These are phyloP conservation scores for Ametastegia equiseti DNA, from an alignment of 2,888 invertebrate species.

Conservation along the genomic window DNA sequence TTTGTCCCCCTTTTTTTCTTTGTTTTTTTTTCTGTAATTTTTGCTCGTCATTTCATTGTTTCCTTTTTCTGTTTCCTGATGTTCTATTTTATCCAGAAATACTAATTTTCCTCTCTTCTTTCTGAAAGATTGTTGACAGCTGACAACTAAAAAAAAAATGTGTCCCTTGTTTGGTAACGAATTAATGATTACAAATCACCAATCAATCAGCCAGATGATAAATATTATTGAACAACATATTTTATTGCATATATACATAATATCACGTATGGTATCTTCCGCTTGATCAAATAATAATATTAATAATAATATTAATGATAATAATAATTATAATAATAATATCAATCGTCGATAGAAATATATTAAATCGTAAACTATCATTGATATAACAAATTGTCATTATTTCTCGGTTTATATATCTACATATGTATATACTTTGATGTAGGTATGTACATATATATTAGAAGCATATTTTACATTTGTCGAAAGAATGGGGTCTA, in stretches of 20 bases:
- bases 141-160: no score
- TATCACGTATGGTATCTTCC: constrained; percentile 46
- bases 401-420: background rate
- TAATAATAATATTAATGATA: constrained; percentile 43
- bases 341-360: constrained; percentile 51
- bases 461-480: no score
- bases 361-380: constrained; percentile 50
- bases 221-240: constrained; percentile 54
- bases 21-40: no score
- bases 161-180: no score
- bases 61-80: background rate
- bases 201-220: no score
- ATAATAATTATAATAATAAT: constrained; percentile 43
- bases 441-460: no score
- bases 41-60: no score
- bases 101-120: no score
- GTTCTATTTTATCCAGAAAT: background rate
- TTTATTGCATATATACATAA: constrained; percentile 62
- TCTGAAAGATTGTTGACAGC: no score
- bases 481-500: no score
- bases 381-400: constrained; percentile 44
- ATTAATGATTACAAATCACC: background rate
- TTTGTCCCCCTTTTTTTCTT: no score
- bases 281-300: constrained; percentile 11
- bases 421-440: background rate